Evolutionary conservation across 1,140 invertebrate species (phyloP).

Genomic region (Drosophila nebulosa): DNA sequence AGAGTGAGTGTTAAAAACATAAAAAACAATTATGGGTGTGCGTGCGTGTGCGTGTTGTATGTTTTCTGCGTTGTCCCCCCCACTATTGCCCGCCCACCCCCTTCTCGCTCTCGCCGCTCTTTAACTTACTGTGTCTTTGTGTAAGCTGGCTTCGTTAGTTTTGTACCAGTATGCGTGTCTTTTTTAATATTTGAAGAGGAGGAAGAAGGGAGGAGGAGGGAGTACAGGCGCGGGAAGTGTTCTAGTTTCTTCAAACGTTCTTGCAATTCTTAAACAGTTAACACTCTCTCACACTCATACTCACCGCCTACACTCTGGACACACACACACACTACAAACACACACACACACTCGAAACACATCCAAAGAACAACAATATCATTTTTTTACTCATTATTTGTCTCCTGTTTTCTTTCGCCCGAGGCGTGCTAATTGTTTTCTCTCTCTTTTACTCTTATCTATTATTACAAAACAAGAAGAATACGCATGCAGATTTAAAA

Average conservation of each 20-base stretch:
- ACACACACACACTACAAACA: constrained; percentile 18
- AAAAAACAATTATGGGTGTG: constrained; percentile 17
- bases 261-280: constrained; percentile 29
- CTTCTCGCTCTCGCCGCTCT: constrained; percentile 23
- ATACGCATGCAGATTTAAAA: constrained; percentile 78
- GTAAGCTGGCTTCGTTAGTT: constrained; percentile 1
- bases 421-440: constrained; percentile 70
- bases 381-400: constrained; percentile 50
- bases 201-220: constrained; percentile 24
- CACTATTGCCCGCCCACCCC: not conserved
- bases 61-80: constrained; percentile 16
- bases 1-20: constrained; percentile 7
- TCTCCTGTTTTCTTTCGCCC: constrained; percentile 23
- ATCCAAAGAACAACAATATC: constrained; percentile 21
- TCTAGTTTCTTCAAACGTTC: constrained; percentile 34
- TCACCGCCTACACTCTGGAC: too few species aligned
- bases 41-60: constrained; percentile 32
- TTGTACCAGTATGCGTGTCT: constrained; percentile 19
- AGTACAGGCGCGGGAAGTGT: constrained; percentile 34
- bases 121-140: constrained; percentile 15
- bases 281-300: constrained; percentile 1
- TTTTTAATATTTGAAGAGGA: constrained; percentile 25
- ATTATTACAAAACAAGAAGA: constrained; percentile 56
- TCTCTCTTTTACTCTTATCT: constrained; percentile 50
- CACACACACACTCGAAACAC: constrained; percentile 10